phyloP scores from a whole-genome alignment of 2,797 vertebrate species.

The Gymnodraco acuticeps region DNA sequence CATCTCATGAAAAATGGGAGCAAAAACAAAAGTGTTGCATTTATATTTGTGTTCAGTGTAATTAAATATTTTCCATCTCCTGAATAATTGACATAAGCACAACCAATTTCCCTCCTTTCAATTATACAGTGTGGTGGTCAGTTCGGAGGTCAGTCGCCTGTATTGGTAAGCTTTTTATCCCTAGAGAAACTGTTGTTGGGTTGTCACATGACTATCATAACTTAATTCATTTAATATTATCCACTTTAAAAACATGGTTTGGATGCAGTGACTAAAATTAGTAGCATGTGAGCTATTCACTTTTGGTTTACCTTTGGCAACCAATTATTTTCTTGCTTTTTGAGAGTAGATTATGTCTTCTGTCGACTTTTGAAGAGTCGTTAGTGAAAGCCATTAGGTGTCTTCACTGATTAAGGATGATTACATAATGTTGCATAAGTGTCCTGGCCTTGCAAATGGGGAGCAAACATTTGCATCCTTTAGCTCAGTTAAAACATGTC shows the following conservation, averaged over 20 bases:
- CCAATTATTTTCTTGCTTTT: neutral
- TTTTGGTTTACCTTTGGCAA: neutral
- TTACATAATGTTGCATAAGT: neutral
- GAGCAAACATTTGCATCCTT: neutral
- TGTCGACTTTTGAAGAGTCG: neutral
- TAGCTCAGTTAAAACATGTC: neutral
- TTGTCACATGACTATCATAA: too few relatives aligned
- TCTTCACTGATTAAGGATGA: constrained; percentile 2
- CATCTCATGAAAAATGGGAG: too few relatives aligned
- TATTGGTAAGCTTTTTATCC: too few relatives aligned
- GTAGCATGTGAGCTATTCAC: constrained; percentile 3
- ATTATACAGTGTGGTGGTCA: too few relatives aligned
- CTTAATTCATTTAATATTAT: too few relatives aligned
- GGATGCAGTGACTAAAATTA: neutral
- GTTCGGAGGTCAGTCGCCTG: too few relatives aligned
- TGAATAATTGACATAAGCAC: too few relatives aligned
- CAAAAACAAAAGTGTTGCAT: too few relatives aligned
- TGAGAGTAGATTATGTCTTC: neutral
- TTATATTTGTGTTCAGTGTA: too few relatives aligned
- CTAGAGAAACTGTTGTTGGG: too few relatives aligned
- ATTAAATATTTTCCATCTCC: too few relatives aligned
- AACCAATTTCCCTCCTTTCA: too few relatives aligned
- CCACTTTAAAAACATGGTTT: neutral
- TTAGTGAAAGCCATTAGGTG: neutral
- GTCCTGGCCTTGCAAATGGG: neutral